Percentiles rank a stretch among this genome's conserved stretches.
phyloP scores from a whole-genome alignment of 2,797 vertebrate species.

The Columba guinea region DNA sequence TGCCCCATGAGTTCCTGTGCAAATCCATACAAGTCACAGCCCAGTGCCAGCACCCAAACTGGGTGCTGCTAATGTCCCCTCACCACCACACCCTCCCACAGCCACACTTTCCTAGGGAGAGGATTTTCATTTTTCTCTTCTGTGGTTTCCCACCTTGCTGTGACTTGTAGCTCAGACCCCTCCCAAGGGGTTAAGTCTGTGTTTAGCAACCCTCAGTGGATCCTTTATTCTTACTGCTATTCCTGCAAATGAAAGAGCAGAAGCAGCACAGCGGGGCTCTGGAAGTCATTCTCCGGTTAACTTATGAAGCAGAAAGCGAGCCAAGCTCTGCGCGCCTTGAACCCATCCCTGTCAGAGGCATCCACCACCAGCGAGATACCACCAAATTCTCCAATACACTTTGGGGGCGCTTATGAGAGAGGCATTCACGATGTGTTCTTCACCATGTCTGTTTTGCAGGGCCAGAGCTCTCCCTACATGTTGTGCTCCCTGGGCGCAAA shows the following conservation, averaged over 20 bases:
- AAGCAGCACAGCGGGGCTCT: constrained; percentile 37
- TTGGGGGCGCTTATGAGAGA: constrained; percentile 20
- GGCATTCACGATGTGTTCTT: neutral
- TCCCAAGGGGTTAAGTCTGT: constrained; percentile 10
- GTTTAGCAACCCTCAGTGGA: neutral
- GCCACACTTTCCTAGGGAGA: neutral
- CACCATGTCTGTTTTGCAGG: neutral
- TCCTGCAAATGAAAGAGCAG: constrained; percentile 44
- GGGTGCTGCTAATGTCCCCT: neutral
- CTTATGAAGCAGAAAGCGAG: neutral
- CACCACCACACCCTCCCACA: neutral
- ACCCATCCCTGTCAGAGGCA: neutral
- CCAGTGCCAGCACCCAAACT: accelerated
- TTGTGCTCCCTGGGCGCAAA: neutral
- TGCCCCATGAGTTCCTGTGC: neutral
- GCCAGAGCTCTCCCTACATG: neutral
- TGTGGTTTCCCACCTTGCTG: neutral
- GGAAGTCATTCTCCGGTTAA: constrained; percentile 37
- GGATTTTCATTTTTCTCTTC: neutral
- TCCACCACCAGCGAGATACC: neutral
- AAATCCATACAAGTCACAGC: neutral
- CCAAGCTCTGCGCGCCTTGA: constrained; percentile 10
- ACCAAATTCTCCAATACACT: neutral
- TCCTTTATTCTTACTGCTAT: constrained; percentile 27
- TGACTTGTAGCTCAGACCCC: neutral